Conservation (phyloP, 2,797 vertebrate species). For the Gallinago nigripennis region DNA sequence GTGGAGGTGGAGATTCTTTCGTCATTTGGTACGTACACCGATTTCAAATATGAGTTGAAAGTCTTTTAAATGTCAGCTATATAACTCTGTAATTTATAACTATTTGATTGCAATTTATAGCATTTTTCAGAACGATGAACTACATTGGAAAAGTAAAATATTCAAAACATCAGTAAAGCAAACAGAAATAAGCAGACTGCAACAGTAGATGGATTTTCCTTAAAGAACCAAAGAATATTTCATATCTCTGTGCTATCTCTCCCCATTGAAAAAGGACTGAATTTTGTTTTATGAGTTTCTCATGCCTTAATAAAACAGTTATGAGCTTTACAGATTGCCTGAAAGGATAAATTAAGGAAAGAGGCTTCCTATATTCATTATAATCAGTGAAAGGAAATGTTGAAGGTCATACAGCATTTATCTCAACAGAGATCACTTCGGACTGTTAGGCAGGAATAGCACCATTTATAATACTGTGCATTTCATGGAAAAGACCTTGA, state of each 20-base stretch:
- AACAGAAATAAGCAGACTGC: conserved; percentile 37
- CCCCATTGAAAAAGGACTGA: not conserved
- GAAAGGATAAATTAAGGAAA: not conserved
- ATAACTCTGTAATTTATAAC: conserved; percentile 30
- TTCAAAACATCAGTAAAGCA: conserved; percentile 26
- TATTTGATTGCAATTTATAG: conserved; percentile 33
- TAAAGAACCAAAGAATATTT: conserved; percentile 30
- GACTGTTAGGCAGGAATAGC: not conserved
- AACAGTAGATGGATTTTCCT: not conserved
- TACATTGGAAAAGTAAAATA: conserved; percentile 38
- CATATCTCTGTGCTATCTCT: not conserved
- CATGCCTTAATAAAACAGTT: not conserved
- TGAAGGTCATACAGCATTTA: not conserved
- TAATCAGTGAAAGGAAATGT: conserved; percentile 21
- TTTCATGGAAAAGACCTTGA: not conserved
- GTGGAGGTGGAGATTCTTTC: not conserved
- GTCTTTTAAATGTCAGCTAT: conserved; percentile 14
- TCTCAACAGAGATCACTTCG: not conserved
- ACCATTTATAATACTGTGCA: not conserved
- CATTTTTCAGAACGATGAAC: conserved; percentile 50
- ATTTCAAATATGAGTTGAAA: conserved; percentile 38
- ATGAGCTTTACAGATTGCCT: not conserved
- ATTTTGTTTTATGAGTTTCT: not conserved
- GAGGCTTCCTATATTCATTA: not conserved
- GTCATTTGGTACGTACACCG: not conserved